Conservation (phyloP, 1,140 invertebrate genomes). For the Drosophila willistoni region DNA sequence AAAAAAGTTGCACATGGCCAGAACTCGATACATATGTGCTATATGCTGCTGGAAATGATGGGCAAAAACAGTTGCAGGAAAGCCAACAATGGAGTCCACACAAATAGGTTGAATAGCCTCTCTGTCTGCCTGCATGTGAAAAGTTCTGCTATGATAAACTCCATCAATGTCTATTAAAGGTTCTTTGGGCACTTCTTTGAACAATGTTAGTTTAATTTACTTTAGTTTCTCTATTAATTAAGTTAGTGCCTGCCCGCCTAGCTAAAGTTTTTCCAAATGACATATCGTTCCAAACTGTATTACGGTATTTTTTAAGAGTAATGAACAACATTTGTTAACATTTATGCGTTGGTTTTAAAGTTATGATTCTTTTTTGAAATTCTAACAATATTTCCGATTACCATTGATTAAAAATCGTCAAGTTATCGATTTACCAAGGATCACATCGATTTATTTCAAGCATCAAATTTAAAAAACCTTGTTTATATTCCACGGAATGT, state of each 20-base stretch:
- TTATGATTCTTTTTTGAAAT: too few species aligned
- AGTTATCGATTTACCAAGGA: too few species aligned
- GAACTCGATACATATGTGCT: constrained; percentile 22
- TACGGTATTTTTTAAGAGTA: too few species aligned
- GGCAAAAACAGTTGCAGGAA: not conserved
- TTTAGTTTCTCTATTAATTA: not conserved
- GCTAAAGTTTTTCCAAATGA: not conserved
- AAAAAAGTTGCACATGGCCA: constrained; percentile 31
- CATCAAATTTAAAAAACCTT: too few species aligned
- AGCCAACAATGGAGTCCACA: not conserved
- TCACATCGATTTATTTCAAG: not conserved
- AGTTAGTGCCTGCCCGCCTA: not conserved
- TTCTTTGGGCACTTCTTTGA: not conserved
- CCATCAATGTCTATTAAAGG: not conserved
- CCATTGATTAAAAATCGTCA: too few species aligned
- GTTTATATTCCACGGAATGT: too few species aligned
- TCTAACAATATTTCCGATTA: too few species aligned
- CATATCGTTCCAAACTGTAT: too few species aligned
- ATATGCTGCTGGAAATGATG: not conserved
- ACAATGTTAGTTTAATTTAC: not conserved
- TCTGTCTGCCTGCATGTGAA: not conserved
- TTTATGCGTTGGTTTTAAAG: too few species aligned
- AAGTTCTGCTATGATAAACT: not conserved
- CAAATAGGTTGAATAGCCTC: not conserved
- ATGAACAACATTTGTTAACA: too few species aligned